Evolutionary conservation across 1,140 invertebrate genomes (phyloP).

Genomic region (Drosophila albomicans): DNA sequence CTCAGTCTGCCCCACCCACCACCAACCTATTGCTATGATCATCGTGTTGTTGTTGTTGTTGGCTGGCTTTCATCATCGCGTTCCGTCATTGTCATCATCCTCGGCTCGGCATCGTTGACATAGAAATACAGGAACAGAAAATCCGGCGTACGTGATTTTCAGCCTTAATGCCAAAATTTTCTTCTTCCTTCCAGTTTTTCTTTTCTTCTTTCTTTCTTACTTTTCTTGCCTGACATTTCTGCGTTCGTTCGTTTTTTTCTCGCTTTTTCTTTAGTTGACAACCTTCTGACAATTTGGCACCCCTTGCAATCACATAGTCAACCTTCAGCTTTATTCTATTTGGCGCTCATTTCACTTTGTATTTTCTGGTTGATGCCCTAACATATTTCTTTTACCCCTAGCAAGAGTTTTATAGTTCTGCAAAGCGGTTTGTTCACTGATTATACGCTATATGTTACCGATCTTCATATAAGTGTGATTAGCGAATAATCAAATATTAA

Average conservation of each 20-base stretch:
- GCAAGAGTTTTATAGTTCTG: neutral
- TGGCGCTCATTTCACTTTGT: conserved; percentile 66
- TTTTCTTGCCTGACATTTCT: neutral
- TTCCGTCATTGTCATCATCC: conserved; percentile 38
- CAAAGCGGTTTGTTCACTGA: no score
- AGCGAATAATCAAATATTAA: no score
- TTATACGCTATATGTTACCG: no score
- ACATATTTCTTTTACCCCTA: neutral
- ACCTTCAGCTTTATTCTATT: conserved; percentile 55
- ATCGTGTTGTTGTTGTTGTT: conserved; percentile 11
- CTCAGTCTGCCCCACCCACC: neutral
- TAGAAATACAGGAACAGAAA: conserved; percentile 58
- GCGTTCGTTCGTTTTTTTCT: neutral
- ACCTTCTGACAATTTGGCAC: conserved; percentile 74
- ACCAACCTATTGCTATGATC: conserved; percentile 12
- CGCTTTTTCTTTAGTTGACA: conserved; percentile 59
- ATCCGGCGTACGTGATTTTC: conserved; percentile 80
- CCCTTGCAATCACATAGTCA: conserved; percentile 46
- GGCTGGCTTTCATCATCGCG: conserved; percentile 37
- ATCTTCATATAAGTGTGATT: no score
- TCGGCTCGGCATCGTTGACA: conserved; percentile 48
- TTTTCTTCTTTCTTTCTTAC: conserved; percentile 2
- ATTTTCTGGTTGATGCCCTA: conserved; percentile 30
- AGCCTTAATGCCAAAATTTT: conserved; percentile 70
- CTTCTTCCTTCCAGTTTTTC: neutral